Evolutionary conservation across 2,888 invertebrate genomes (phyloP).

Genomic region (Xylophagus ater): DNA sequence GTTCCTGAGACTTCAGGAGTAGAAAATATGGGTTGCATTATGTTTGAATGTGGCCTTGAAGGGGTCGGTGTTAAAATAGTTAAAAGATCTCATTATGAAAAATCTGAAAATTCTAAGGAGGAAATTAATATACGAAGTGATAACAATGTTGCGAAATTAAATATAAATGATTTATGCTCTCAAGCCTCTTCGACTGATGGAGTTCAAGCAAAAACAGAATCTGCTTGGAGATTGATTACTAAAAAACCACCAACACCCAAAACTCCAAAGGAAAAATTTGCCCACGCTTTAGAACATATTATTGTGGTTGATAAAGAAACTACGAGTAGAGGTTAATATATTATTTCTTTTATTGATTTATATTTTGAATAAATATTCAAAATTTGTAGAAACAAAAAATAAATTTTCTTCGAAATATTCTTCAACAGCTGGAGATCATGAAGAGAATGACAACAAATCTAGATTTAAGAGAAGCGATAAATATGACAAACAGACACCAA

Average conservation of each 20-base stretch:
- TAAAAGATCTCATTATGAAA: slow-evolving; percentile 59
- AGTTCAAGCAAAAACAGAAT: slow-evolving; percentile 26
- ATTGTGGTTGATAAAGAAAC: slow-evolving; percentile 25
- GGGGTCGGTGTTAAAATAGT: slow-evolving; percentile 66
- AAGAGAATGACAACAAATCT: slow-evolving; percentile 30
- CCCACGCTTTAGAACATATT: slow-evolving; percentile 31
- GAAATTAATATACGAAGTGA: slow-evolving; percentile 33
- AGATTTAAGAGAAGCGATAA: slow-evolving; percentile 22
- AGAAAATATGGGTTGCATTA: slow-evolving; percentile 68
- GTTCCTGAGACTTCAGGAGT: slow-evolving; percentile 41
- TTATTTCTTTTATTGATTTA: neutral
- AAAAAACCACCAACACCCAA: slow-evolving; percentile 48
- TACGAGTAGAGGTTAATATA: slow-evolving; percentile 5
- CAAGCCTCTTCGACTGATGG: slow-evolving; percentile 7
- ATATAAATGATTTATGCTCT: slow-evolving; percentile 26
- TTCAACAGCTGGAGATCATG: slow-evolving; percentile 38
- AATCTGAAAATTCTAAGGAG: slow-evolving; percentile 50
- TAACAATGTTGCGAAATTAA: slow-evolving; percentile 22
- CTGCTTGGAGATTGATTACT: slow-evolving; percentile 36
- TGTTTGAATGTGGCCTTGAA: slow-evolving; percentile 94
- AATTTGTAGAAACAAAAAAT: slow-evolving; percentile 7
- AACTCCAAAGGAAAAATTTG: slow-evolving; percentile 46
- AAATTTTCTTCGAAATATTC: slow-evolving; percentile 21
- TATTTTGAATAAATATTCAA: neutral
- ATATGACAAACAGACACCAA: slow-evolving; percentile 39